These are phyloP conservation scores for Thereva nobilitata DNA, from an alignment of 2,888 invertebrate genomes.

Conservation along the genomic window DNA sequence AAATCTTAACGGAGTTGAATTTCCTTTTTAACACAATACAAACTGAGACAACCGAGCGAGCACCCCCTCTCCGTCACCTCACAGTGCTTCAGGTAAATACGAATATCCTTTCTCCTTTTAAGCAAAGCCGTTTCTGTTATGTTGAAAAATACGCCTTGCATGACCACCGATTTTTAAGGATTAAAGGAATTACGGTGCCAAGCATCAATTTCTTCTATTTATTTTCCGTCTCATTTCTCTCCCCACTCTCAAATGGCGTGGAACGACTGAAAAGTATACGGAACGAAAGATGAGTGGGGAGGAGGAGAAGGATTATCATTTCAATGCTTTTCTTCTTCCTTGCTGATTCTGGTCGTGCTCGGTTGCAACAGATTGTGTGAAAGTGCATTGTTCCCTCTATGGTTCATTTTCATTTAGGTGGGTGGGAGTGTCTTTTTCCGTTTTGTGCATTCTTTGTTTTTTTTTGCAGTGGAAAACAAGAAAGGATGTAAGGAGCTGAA, in stretches of 20 bases:
- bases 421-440: neutral
- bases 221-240: neutral
- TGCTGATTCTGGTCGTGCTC: slow-evolving; percentile 3
- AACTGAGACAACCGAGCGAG: slow-evolving; percentile 17
- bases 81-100: neutral
- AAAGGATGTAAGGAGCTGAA: too few relatives aligned
- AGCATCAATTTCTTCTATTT: neutral
- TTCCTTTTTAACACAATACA: slow-evolving; percentile 24
- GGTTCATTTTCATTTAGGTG: slow-evolving; percentile 1
- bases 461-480: too few relatives aligned
- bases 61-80: neutral
- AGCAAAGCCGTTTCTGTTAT: slow-evolving; percentile 4
- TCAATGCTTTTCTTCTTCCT: slow-evolving; percentile 7
- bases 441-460: slow-evolving; percentile 4
- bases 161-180: too few relatives aligned
- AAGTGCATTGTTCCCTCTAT: slow-evolving; percentile 28
- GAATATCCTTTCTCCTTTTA: slow-evolving; percentile 4
- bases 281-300: too few relatives aligned
- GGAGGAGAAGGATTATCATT: too few relatives aligned
- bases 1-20: slow-evolving; percentile 26
- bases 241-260: slow-evolving; percentile 14
- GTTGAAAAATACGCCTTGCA: neutral
- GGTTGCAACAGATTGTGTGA: slow-evolving; percentile 9
- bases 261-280: slow-evolving; percentile 22
- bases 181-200: slow-evolving; percentile 5